Evolutionary conservation across 2,797 vertebrate species (phyloP), one percentile per base, ranked within the genome.

Genomic region (Muraenolepis orangiensis): DNA sequence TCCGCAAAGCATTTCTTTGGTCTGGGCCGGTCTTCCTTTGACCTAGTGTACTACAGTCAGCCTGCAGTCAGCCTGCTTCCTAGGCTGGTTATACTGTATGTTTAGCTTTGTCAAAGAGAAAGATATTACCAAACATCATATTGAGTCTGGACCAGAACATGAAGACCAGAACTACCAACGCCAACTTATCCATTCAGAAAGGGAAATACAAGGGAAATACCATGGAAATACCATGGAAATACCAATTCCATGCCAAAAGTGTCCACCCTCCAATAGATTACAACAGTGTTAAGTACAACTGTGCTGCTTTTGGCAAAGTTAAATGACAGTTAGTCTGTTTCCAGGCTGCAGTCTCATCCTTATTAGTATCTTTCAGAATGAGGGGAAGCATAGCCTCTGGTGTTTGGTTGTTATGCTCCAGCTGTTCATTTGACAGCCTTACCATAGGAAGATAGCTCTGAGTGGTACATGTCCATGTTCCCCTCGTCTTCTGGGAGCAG

Each of bases 361-460:
- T 78, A 80, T 87, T 85, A 83, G 71, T 76, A 46, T 76, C 80
- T 82, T 84, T 77, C 79, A 77, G 81, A 75, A 72, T 76, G 72
- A 75, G 78, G 77, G 80, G 76, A 78, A 77, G 80, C 69, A 23
- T 57, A 57, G 51, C 51, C n/a, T 57, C 23, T 1, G 51, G 51
- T 6, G 23, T 23, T 75, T 34, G 68, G 29, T 31, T 82, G 81
- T 84, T 81, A 87, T 74, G 80, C 80, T 72, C 20, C 5, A 34
- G 74, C 84, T 67, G 72, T 79, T 75, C 8, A 74, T 70, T 79
- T 84, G 85, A 90, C 83, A 85, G 18, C 77, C 73, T 78, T 16
- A 78, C 76, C 74, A 64, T 74, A 31, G 69, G 73, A 67, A 71
- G 80, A 88, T 38, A 23, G 8, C 20, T 36, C 69, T 70, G 11